Percentiles rank a stretch among this genome's conserved stretches.
phyloP scores from a whole-genome alignment of 2,888 invertebrate genomes.

The Drosophila pseudotalamancana region DNA sequence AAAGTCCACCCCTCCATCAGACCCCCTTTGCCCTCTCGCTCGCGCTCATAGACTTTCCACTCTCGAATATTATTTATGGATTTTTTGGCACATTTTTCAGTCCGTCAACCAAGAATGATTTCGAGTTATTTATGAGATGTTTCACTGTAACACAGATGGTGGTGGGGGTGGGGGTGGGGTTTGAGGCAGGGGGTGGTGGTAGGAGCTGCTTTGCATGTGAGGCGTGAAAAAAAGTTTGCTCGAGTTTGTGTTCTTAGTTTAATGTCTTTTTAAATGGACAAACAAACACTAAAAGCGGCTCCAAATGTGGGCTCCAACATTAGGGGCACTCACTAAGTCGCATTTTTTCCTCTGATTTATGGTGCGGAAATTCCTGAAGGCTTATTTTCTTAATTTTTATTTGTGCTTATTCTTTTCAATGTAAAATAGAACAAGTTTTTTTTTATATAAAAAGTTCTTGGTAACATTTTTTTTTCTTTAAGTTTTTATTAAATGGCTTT shows the following conservation, averaged over 20 bases:
- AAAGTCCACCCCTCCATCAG: neutral
- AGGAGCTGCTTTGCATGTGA: neutral
- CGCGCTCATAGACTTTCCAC: neutral
- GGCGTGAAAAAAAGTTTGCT: conserved; percentile 12
- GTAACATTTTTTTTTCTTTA: neutral
- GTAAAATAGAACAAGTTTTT: neutral
- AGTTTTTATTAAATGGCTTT: neutral
- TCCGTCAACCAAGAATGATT: conserved; percentile 41
- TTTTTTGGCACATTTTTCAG: conserved; percentile 60
- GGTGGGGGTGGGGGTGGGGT: neutral
- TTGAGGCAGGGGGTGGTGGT: neutral
- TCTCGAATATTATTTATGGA: conserved; percentile 65
- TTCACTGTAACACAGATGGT: neutral
- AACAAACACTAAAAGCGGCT: conserved; percentile 56
- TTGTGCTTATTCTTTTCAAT: too few species aligned
- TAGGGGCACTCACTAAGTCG: conserved; percentile 43
- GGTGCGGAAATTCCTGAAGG: neutral
- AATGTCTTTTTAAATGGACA: conserved; percentile 74
- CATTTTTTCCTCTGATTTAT: conserved; percentile 24
- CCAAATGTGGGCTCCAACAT: conserved; percentile 10
- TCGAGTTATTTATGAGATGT: conserved; percentile 62
- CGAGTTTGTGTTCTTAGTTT: conserved; percentile 49
- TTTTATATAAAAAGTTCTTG: neutral
- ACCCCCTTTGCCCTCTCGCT: neutral
- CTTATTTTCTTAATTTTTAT: neutral